Evolutionary conservation across 1,140 invertebrate species (phyloP), one percentile per base, ranked within the genome.

Genomic region (Kradibia gibbosae): DNA sequence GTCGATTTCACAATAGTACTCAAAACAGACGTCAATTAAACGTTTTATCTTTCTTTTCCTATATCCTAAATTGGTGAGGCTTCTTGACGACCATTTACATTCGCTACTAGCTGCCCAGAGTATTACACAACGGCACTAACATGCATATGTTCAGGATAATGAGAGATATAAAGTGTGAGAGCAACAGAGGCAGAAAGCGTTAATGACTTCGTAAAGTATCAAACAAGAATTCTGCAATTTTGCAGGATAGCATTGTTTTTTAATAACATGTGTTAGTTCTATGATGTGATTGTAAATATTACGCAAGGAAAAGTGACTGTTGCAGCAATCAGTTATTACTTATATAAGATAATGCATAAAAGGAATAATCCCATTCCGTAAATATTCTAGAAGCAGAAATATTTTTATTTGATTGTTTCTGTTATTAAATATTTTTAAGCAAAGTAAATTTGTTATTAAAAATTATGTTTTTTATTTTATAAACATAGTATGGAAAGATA

Each of bases 171-270:
- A 17, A 22, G 45, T 8, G 55, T 5, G 55, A 25, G 55, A 25
- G 55, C 3, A 13, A 25, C 3, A 57, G n/a, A 57, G n/a, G 13
- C n/a, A 57, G 55, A 25, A 13, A 57, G 55, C 22, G n/a, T 67
- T n/a, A 67, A 22, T 67, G 62, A 67, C 62, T 36, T 22, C 62
- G 36, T 3, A 39, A 67, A 62, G n/a, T 39, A 11, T 67, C 8
- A n/a, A n/a, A 67, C 34, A 67, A 1, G 36, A 67, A 22, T 39
- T 3, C 34, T 17, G 17, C 39, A 31, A 67, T n/a, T 67, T 13
- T 65, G 36, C 28, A 62, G 60, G 60, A 62, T 34, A 62, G 34
- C 60, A 62, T 34, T 62, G 60, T 34, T 34, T 62, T 31, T 62
- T 34, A 25, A 62, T 62, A 62, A 62, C 20, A 31, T 62, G 34